Base-by-base conservation (phyloP, 1,140 invertebrate genomes). In the Saccostrea cuccullata region DNA sequence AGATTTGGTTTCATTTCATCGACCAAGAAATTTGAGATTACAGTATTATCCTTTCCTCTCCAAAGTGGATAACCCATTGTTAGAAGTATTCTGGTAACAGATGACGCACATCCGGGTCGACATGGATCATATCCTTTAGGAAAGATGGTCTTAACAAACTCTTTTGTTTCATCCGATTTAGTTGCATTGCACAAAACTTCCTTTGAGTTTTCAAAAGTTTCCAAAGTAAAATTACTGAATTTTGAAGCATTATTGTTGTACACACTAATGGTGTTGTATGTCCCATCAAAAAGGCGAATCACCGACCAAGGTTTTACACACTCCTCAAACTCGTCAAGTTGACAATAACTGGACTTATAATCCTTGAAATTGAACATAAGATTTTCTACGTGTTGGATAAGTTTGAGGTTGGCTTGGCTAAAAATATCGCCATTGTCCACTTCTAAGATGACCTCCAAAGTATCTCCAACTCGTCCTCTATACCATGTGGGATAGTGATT, bases 241-340 rank as follows among this genome's bases (percentile, higher is more conserved):
- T 6, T 47, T 47, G 47, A 47, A 47, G 87, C 0, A 55, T 90
- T 89, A 60, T 89, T 70, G 36, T 91, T 90, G 13, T 73, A 64
- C 20, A 84, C 4, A 88, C 85, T 64, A 6, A 88, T 55, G 40
- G 55, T 3, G 8, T 55, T 36, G 36, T 86, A 89, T 0, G 88
- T 90, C 12, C 91, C 90, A 55, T 92, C 91, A 70, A 91, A 91
- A 56, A 91, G 86, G n/a, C 91, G 77, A 11, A 91, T 84, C 6
- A 92, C 20, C 17, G 91, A 92, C 20, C 30, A 36, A 17, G 89
- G 88, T 70, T 89, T 89, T 47, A 85, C 15, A 47, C 89, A 90
- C 2, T 70, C 55, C 55, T 60, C 6, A 26, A 13, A 9, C 12
- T 15, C 15, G 40, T 86, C 55, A n/a, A 82, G 55, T 47, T 90